Conservation (phyloP, 2,113 vertebrate species). For the Herpetotheres cachinnans region DNA sequence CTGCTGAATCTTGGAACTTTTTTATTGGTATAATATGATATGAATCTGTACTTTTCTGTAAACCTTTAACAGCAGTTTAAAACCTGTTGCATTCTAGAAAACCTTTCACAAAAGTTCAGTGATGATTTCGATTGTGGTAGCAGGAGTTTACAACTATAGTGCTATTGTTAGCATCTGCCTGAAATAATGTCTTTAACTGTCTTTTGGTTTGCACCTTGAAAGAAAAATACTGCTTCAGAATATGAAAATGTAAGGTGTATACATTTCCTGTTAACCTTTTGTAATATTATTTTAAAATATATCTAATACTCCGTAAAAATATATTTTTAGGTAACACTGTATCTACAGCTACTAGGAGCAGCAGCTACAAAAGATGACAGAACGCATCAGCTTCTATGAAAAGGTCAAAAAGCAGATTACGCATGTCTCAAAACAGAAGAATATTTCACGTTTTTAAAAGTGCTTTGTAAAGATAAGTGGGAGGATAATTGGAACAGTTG, state of each 20-base stretch:
- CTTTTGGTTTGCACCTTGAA: neutral
- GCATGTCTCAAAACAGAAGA: neutral
- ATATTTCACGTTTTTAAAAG: neutral
- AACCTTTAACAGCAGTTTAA: neutral
- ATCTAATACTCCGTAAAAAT: neutral
- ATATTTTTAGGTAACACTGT: neutral
- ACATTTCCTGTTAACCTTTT: neutral
- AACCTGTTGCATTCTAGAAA: neutral
- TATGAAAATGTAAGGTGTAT: neutral
- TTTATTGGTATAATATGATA: neutral
- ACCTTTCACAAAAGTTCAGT: neutral
- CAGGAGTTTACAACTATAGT: neutral
- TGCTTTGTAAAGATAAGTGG: neutral
- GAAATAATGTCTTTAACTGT: neutral
- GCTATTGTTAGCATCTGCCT: neutral
- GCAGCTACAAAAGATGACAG: neutral
- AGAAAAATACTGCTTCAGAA: neutral
- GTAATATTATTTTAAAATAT: neutral
- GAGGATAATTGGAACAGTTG: neutral
- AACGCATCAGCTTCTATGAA: neutral
- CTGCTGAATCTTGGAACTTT: neutral
- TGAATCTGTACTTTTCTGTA: neutral
- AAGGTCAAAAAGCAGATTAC: neutral
- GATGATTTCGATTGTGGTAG: neutral
- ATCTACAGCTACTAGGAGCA: neutral